Conservation (phyloP, 2,797 vertebrate species). For the Pantherophis alleghaniensis region DNA sequence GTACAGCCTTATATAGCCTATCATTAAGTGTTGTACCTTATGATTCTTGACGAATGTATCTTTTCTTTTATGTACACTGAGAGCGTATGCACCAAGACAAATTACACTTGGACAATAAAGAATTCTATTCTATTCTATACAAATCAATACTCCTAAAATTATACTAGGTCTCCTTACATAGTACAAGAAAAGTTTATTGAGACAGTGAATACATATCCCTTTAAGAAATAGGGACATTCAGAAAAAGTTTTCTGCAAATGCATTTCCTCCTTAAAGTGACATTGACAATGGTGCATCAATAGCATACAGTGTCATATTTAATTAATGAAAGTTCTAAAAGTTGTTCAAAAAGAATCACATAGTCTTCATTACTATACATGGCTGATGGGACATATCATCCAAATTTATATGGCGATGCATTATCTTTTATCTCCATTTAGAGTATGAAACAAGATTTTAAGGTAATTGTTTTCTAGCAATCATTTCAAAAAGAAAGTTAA, state of each 20-base stretch:
- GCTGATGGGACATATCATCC: not conserved
- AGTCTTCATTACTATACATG: not conserved
- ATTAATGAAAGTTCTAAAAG: not conserved
- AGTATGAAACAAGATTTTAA: not conserved
- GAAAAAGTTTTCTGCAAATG: not conserved
- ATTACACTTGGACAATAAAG: too few relatives aligned
- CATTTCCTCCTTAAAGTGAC: not conserved
- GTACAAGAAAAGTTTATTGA: not conserved
- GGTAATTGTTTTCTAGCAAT: not conserved
- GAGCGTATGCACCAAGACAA: too few relatives aligned
- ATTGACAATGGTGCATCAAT: not conserved
- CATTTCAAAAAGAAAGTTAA: conserved; percentile 12
- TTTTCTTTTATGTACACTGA: too few relatives aligned
- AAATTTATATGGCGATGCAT: not conserved
- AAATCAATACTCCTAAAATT: not conserved
- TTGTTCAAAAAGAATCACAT: not conserved
- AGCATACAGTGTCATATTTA: not conserved
- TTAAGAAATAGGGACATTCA: not conserved
- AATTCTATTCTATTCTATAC: too few relatives aligned
- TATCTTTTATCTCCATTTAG: conserved; percentile 1
- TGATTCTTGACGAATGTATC: too few relatives aligned
- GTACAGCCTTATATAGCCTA: not conserved
- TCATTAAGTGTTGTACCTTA: too few relatives aligned
- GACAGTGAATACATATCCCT: not conserved
- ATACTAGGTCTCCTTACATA: not conserved